Percentiles rank a stretch among this genome's conserved stretches.
Conservation (phyloP, 2,888 invertebrate genomes). For the Therioaphis trifolii region DNA sequence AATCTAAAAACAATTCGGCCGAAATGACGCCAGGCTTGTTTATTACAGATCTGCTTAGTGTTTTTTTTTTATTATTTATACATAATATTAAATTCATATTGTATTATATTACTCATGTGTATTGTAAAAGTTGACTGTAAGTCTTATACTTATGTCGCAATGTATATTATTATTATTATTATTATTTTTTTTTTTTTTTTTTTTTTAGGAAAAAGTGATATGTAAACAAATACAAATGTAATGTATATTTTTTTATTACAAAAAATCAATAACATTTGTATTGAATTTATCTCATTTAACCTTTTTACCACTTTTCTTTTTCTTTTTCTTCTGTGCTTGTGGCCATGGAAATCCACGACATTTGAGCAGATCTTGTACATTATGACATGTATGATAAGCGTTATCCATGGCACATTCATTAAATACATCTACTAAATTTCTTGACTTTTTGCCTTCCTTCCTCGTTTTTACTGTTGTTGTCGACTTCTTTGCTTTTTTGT, state of each 20-base stretch:
- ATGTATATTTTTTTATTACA: slow-evolving; percentile 62
- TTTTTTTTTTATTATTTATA: slow-evolving; percentile 57
- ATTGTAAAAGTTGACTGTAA: slow-evolving; percentile 45
- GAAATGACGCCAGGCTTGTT: slow-evolving; percentile 62
- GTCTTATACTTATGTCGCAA: slow-evolving; percentile 50
- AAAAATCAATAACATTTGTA: slow-evolving; percentile 51
- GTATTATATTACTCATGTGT: slow-evolving; percentile 58
- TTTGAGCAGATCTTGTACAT: slow-evolving; percentile 87
- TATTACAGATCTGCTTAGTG: slow-evolving; percentile 62
- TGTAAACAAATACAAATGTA: slow-evolving; percentile 56
- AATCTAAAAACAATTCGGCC: slow-evolving; percentile 58
- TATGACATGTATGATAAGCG: slow-evolving; percentile 92
- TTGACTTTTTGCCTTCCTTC: slow-evolving; percentile 71
- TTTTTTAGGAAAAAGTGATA: slow-evolving; percentile 59
- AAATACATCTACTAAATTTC: slow-evolving; percentile 85
- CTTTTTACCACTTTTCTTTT: slow-evolving; percentile 71
- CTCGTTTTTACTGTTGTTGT: slow-evolving; percentile 60
- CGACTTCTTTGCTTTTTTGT: slow-evolving; percentile 63
- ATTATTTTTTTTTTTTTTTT: slow-evolving; percentile 53
- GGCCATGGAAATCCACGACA: slow-evolving; percentile 91
- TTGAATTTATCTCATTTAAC: slow-evolving; percentile 46
- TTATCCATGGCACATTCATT: slow-evolving; percentile 93
- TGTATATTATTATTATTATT: slow-evolving; percentile 58
- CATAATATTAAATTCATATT: slow-evolving; percentile 48
- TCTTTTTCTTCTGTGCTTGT: slow-evolving; percentile 87